A percentile compares a stretch with the other conserved stretches of the same genome.
phyloP scores from a whole-genome alignment of 92 coral and sea anemone species.

The Porites lobata region DNA sequence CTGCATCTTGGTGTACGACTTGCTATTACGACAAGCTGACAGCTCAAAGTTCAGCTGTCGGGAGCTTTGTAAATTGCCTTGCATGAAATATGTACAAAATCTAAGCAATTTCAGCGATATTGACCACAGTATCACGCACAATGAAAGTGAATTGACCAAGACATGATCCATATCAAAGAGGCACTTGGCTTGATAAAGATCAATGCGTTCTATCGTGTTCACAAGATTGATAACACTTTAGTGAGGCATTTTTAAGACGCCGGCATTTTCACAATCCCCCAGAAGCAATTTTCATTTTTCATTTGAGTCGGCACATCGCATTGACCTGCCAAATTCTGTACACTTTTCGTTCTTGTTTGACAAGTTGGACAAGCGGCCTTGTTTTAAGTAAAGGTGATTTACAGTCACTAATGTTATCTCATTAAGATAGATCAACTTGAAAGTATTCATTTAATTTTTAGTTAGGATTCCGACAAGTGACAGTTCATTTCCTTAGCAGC shows the following conservation, averaged over 20 bases:
- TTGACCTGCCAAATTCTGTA: conserved; percentile 75
- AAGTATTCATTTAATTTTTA: conserved; percentile 98
- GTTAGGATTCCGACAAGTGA: conserved; percentile 86
- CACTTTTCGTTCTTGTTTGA: conserved; percentile 63
- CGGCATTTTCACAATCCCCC: conserved; percentile 51
- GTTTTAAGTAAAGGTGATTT: conserved; percentile 93
- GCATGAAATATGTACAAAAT: conserved; percentile 72
- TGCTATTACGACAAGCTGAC: conserved; percentile 83
- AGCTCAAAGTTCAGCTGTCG: conserved; percentile 74
- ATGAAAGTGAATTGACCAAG: conserved; percentile 3
- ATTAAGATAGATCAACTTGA: conserved; percentile 95
- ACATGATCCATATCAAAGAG: conserved; percentile 32
- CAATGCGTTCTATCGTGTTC: conserved; percentile 60
- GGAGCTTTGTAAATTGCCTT: conserved; percentile 78
- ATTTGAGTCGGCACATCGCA: conserved; percentile 66
- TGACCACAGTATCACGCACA: conserved; percentile 23
- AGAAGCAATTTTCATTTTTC: conserved; percentile 89
- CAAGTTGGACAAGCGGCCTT: conserved; percentile 88
- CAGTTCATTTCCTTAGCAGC: conserved; percentile 94
- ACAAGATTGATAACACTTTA: conserved; percentile 48
- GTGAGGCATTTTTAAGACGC: conserved; percentile 42
- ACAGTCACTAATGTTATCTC: conserved; percentile 97
- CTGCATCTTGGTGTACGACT: conserved; percentile 61
- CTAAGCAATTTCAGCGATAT: conserved; percentile 73
- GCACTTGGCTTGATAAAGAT: conserved; percentile 50